Evolutionary conservation across 2,888 invertebrate species (phyloP).

Genomic region (Lacanobia oleracea): DNA sequence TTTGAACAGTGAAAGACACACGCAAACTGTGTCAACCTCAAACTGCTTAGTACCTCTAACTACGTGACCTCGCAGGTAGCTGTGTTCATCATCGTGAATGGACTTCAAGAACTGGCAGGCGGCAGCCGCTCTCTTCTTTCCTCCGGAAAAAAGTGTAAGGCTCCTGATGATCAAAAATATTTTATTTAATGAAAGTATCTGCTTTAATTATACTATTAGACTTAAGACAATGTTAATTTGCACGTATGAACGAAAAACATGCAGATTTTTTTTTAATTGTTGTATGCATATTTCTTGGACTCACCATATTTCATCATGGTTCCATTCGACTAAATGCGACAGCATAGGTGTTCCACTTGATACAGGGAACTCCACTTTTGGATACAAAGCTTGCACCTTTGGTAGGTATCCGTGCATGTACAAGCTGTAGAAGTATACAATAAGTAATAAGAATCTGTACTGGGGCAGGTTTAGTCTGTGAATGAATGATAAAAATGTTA

Average conservation of each 20-base stretch:
- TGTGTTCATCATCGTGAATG: conserved; percentile 89
- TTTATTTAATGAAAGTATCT: neutral
- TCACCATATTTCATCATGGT: conserved; percentile 93
- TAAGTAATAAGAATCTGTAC: too few relatives aligned
- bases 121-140: conserved; percentile 13
- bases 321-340: conserved; percentile 95
- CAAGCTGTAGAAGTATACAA: conserved; percentile 84
- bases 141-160: neutral
- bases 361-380: conserved; percentile 94
- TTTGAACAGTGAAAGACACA: neutral
- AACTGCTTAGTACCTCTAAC: too few relatives aligned
- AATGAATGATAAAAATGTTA: neutral
- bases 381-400: conserved; percentile 93
- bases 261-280: too few relatives aligned
- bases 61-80: conserved; percentile 93
- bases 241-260: too few relatives aligned
- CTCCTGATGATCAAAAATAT: conserved; percentile 18
- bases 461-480: too few relatives aligned
- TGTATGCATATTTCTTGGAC: neutral
- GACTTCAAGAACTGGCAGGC: conserved; percentile 41
- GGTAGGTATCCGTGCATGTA: conserved; percentile 93
- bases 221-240: too few relatives aligned
- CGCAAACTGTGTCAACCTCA: neutral
- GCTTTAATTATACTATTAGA: neutral
- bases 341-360: conserved; percentile 95